A percentile compares a stretch with the other conserved stretches of the same genome.
phyloP scores from a whole-genome alignment of 2,888 invertebrate genomes.

The Lasioglossum marginatum region DNA sequence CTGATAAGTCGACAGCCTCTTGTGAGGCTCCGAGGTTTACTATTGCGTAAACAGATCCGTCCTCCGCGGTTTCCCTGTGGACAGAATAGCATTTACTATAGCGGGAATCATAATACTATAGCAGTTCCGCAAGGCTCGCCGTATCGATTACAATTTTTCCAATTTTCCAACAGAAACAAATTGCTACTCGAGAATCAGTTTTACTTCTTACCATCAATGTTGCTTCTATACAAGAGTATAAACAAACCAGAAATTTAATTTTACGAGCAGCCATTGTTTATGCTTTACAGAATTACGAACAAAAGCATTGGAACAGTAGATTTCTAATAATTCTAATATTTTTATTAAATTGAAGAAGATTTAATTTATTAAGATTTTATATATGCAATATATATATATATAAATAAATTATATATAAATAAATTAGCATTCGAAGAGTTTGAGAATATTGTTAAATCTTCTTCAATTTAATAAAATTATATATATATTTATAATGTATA shows the following conservation, averaged over 20 bases:
- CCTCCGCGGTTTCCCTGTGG: conserved; percentile 81
- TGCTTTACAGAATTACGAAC: not conserved
- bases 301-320: not conserved
- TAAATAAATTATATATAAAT: too few species aligned
- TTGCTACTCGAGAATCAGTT: not conserved
- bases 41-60: conserved; percentile 83
- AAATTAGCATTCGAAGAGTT: too few species aligned
- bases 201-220: not conserved
- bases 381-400: too few species aligned
- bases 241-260: not conserved
- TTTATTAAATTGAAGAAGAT: too few species aligned
- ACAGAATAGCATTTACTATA: not conserved
- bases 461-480: too few species aligned
- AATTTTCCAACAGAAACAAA: not conserved
- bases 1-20: conserved; percentile 86
- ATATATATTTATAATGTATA: too few species aligned
- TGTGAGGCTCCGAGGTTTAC: conserved; percentile 86
- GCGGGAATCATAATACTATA: not conserved
- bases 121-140: not conserved
- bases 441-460: too few species aligned
- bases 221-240: not conserved
- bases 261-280: not conserved
- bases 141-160: not conserved
- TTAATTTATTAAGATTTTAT: too few species aligned
- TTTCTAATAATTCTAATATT: not conserved